phyloP scores from a whole-genome alignment of 2,113 vertebrate genomes.

The Hymenochirus boettgeri region DNA sequence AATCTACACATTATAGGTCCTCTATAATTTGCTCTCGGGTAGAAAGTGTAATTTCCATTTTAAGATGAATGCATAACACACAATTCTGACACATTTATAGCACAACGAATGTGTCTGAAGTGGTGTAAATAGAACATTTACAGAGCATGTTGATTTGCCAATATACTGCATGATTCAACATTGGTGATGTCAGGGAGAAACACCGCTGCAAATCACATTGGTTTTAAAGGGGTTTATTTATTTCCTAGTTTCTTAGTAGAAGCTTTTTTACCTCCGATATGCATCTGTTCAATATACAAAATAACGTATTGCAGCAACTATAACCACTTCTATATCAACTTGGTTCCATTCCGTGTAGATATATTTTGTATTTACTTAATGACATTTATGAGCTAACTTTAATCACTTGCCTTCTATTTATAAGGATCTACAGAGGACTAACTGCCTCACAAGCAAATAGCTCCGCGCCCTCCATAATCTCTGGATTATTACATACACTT shows the following conservation, averaged over 20 bases:
- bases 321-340: constrained; percentile 10
- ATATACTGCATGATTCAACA: background rate
- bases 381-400: too few species aligned
- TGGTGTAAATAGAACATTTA: background rate
- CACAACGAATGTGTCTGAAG: background rate
- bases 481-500: too few species aligned
- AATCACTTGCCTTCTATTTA: background rate
- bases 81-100: background rate
- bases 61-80: background rate
- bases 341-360: too few species aligned
- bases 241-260: constrained; percentile 6
- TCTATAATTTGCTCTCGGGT: background rate
- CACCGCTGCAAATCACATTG: background rate
- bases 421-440: background rate
- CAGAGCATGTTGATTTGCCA: background rate
- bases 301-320: constrained; percentile 4
- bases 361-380: too few species aligned
- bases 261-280: background rate
- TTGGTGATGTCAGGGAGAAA: background rate
- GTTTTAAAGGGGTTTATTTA: constrained; percentile 2
- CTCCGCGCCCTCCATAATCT: too few species aligned
- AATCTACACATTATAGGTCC: background rate
- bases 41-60: background rate
- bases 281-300: constrained; percentile 21
- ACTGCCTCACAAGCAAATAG: too few species aligned